phyloP scores from a whole-genome alignment of 2,888 invertebrate genomes.

The Ophioninae sp. region DNA sequence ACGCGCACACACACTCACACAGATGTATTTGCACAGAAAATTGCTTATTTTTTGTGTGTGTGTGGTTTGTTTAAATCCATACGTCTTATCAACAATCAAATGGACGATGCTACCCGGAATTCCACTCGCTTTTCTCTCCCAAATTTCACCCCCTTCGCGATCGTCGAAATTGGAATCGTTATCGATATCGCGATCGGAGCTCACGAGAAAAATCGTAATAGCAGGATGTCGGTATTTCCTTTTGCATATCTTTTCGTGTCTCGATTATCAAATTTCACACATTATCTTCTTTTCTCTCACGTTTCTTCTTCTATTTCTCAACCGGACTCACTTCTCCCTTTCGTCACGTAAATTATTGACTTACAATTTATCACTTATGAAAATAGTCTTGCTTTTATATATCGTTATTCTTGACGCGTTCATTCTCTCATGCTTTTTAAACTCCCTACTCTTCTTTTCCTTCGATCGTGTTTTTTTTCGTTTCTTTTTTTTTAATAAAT shows the following conservation, averaged over 20 bases:
- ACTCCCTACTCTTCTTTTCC: conserved; percentile 21
- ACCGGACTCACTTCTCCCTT: conserved; percentile 33
- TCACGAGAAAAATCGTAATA: conserved; percentile 51
- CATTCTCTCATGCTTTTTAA: conserved; percentile 17
- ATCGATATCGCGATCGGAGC: conserved; percentile 24
- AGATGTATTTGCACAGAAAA: conserved; percentile 1
- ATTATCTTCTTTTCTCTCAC: conserved; percentile 41
- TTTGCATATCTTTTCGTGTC: not conserved
- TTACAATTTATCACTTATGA: conserved; percentile 79
- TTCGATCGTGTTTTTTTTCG: not conserved
- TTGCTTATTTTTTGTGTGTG: conserved; percentile 19
- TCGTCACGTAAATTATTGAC: conserved; percentile 77
- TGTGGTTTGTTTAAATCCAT: conserved; percentile 23
- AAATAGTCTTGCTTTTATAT: conserved; percentile 78
- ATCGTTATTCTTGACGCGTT: conserved; percentile 69
- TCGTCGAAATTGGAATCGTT: conserved; percentile 1
- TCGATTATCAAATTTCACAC: conserved; percentile 47
- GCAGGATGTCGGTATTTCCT: conserved; percentile 43
- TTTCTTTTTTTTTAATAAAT: conserved; percentile 23
- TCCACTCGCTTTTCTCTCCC: conserved; percentile 40
- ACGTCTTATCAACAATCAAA: conserved; percentile 55
- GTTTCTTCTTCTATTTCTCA: not conserved
- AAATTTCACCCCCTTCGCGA: not conserved
- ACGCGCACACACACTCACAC: conserved; percentile 10
- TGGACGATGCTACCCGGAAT: conserved; percentile 52